Evolutionary conservation across 2,113 vertebrate species (phyloP), one percentile per base, ranked within the genome.

Genomic region (Bostrychus sinensis): DNA sequence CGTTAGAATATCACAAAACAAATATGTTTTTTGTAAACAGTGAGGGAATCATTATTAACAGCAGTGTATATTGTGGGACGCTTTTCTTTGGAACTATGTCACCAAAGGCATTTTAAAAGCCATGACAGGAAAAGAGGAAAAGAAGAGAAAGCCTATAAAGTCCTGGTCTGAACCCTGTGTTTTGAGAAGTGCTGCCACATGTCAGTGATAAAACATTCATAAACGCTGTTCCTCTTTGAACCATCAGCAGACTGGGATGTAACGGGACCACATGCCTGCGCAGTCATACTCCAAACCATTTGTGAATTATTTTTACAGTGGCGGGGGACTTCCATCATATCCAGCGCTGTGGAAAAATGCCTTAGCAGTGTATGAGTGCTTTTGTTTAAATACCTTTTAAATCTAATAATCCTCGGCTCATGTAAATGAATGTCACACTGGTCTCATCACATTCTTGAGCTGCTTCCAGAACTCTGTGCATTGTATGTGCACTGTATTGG

Each of bases 171-270:
- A 64, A 32, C 19, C 20, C 37, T 39, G 23, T 34, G 68, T 58
- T 16, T 53, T 45, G 30, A 30, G 54, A 63, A 42, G 28, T 61
- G 39, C 45, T 38, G 36, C 46, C 75, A 72, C 57, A 72, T 82
- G 69, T 51, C 46, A 54, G 42, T 48, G 53, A 81, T 79, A 60
- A 82, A 78, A 63, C 58, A 78, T 79, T 50, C 54, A 70, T 68
- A 68, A 43, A 76, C 34, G 36, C n/a, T 50, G 62, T 59, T 78
- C 61, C 60, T 71, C 43, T 60, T 79, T 64, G 48, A 65, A 54
- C 26, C 63, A 51, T 58, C 58, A 56, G 38, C 58, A 55, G 62
- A 38, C 38, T 51, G 59, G 56, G 64, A 68, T 75, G 72, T 37
- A 32, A 45, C 67, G 48, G 65, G 59, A 76, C 76, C 71, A 63